Evolutionary conservation across 1,140 invertebrate species (phyloP).

Genomic region (Phocides pigmalion): DNA sequence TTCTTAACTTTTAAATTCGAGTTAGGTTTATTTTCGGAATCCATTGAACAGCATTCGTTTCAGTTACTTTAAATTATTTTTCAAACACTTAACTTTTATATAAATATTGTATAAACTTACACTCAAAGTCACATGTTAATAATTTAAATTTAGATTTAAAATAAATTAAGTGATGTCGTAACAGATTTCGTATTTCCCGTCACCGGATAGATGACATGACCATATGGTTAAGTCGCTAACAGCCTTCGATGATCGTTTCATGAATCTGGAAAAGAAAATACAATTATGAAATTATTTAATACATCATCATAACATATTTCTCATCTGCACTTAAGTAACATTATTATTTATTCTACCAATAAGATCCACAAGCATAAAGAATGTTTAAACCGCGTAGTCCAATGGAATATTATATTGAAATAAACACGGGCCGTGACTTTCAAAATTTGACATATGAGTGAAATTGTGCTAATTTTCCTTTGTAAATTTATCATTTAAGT

Average conservation of each 20-base stretch:
- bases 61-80: constrained; percentile 38
- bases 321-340: too few species aligned
- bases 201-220: constrained; percentile 58
- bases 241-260: constrained; percentile 55
- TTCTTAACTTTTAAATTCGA: constrained; percentile 58
- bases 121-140: constrained; percentile 75
- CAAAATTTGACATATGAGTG: too few species aligned
- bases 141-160: constrained; percentile 43
- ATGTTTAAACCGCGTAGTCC: too few species aligned
- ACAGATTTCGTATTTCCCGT: constrained; percentile 50
- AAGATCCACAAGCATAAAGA: too few species aligned
- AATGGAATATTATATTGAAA: too few species aligned
- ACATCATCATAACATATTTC: neutral
- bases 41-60: constrained; percentile 70
- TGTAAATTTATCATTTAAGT: too few species aligned
- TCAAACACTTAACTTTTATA: constrained; percentile 51
- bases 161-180: constrained; percentile 65
- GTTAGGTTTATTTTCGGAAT: constrained; percentile 57
- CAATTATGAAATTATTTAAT: neutral
- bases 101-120: constrained; percentile 38
- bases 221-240: constrained; percentile 41
- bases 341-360: too few species aligned
- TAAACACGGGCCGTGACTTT: too few species aligned
- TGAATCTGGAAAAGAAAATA: constrained; percentile 52
- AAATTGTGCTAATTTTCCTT: too few species aligned